Evolutionary conservation across 2,113 vertebrate genomes (phyloP).

Genomic region (Rhinolophus ferrumequinum): DNA sequence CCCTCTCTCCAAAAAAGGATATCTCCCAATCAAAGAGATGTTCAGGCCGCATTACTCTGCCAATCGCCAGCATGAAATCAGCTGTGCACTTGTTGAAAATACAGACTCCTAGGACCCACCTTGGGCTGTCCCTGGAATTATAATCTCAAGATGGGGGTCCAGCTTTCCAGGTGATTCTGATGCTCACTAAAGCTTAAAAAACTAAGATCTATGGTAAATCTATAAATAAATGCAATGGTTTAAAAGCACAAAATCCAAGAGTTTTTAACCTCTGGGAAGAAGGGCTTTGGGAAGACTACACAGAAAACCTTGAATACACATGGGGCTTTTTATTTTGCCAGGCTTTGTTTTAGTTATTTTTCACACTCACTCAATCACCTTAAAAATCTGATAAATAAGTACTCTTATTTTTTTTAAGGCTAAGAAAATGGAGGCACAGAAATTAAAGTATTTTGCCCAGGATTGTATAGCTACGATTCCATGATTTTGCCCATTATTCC

Average conservation of each 20-base stretch:
- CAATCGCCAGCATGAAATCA: constrained; percentile 5
- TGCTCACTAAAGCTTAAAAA: constrained; percentile 38
- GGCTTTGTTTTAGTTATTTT: neutral
- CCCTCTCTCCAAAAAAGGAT: constrained; percentile 26
- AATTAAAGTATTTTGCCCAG: constrained; percentile 36
- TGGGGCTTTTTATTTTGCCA: constrained; percentile 14
- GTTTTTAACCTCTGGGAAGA: neutral
- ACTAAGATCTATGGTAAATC: neutral
- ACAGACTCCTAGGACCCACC: neutral
- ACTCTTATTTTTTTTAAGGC: neutral
- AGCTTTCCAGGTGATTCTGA: constrained; percentile 41
- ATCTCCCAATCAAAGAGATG: neutral
- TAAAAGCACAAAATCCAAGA: constrained; percentile 41
- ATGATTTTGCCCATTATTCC: neutral
- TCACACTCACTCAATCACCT: neutral
- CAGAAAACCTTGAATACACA: neutral
- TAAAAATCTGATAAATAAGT: neutral
- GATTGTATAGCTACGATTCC: neutral
- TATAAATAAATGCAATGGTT: neutral
- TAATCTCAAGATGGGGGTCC: neutral
- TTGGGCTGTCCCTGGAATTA: constrained; percentile 26
- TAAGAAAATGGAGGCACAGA: constrained; percentile 5
- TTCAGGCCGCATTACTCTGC: constrained; percentile 4
- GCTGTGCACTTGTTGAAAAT: neutral
- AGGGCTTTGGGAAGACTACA: neutral